phyloP scores from a whole-genome alignment of 1,140 invertebrate species.

The Helicoverpa armigera region DNA sequence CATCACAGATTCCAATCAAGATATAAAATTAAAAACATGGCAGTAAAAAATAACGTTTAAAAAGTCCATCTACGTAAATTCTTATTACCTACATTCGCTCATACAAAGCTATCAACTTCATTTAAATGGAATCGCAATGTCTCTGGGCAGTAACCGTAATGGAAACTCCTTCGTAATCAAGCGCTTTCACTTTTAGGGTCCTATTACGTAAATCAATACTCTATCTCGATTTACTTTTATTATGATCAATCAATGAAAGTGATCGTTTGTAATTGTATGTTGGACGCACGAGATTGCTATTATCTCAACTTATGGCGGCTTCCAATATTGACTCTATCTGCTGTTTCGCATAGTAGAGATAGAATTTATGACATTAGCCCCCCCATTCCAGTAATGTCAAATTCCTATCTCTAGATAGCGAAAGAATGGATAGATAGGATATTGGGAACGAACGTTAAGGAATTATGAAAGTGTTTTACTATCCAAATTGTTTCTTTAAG shows the following conservation, averaged over 20 bases:
- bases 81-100: no score
- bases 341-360: no score
- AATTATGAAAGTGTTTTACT: conserved; percentile 41
- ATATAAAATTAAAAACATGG: background rate
- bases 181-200: conserved; percentile 40
- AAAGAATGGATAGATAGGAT: no score
- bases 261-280: conserved; percentile 40
- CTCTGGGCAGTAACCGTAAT: background rate
- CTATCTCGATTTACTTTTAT: conserved; percentile 40
- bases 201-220: conserved; percentile 35
- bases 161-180: conserved; percentile 29
- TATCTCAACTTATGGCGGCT: background rate
- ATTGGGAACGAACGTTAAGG: background rate
- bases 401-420: no score
- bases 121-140: no score
- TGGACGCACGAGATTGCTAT: conserved; percentile 16
- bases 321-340: no score
- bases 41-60: background rate
- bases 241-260: conserved; percentile 46
- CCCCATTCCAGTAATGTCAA: no score
- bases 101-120: no score
- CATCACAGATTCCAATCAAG: background rate
- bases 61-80: no score
- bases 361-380: no score
- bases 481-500: conserved; percentile 22